A percentile compares a stretch with the other conserved stretches of the same genome.
Conservation (phyloP, 2,113 vertebrate genomes). For the Azemiops feae region DNA sequence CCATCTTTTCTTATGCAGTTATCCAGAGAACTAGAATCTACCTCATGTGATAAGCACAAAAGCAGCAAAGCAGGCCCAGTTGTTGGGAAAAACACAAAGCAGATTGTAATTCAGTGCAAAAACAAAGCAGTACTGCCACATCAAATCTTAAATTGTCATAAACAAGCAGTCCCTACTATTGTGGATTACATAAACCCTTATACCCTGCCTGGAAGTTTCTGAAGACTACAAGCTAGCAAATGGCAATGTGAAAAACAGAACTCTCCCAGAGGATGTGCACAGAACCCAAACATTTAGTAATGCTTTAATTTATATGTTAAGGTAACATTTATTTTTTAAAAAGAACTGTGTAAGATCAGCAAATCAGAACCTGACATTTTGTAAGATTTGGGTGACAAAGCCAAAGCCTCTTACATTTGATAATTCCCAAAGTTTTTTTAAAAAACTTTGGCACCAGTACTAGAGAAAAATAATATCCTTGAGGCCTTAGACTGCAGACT, state of each 20-base stretch:
- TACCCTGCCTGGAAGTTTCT: background rate
- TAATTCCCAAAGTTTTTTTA: background rate
- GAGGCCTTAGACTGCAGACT: background rate
- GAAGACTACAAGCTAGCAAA: background rate
- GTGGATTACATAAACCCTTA: background rate
- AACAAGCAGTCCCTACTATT: background rate
- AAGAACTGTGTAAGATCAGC: background rate
- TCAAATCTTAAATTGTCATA: background rate
- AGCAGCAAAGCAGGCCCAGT: conserved; percentile 40
- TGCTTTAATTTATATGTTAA: background rate
- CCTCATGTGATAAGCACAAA: conserved; percentile 9
- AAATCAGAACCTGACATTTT: background rate
- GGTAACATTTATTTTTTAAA: background rate
- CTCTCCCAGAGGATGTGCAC: background rate
- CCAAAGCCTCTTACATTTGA: background rate
- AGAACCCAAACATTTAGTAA: background rate
- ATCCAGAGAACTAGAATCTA: background rate
- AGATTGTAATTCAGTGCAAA: conserved; percentile 38
- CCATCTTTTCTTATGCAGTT: background rate
- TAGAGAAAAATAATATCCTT: background rate
- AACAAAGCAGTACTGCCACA: conserved; percentile 11
- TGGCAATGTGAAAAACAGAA: background rate
- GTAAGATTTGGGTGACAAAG: background rate
- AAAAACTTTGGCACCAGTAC: background rate
- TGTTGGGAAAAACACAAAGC: conserved; percentile 30